These are phyloP conservation scores for Daphoenositta chrysoptera DNA, from an alignment of 2,113 vertebrate genomes.

Conservation along the genomic window DNA sequence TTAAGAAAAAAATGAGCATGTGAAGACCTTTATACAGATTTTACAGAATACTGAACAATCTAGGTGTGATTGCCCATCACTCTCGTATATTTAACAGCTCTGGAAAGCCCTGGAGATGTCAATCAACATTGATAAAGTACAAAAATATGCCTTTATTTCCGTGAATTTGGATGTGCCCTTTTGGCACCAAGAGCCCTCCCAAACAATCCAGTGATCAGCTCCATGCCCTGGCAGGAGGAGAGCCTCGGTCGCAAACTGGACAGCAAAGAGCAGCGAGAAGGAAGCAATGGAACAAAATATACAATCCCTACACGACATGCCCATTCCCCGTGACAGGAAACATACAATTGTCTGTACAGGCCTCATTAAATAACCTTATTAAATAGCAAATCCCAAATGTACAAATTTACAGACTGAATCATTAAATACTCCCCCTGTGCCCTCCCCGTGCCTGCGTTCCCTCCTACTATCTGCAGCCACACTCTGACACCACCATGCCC, in stretches of 20 bases:
- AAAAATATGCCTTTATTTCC: slow-evolving; percentile 31
- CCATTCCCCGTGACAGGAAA: slow-evolving; percentile 39
- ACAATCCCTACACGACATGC: slow-evolving; percentile 25
- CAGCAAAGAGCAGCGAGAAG: slow-evolving; percentile 21
- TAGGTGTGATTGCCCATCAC: not conserved
- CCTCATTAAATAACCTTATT: slow-evolving; percentile 81
- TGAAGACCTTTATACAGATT: not conserved
- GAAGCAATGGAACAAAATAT: slow-evolving; percentile 49
- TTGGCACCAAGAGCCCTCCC: not conserved
- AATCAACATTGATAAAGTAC: not conserved
- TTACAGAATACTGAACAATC: not conserved
- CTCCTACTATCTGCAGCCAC: slow-evolving; percentile 92
- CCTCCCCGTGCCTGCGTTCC: not conserved
- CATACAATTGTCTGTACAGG: slow-evolving; percentile 72
- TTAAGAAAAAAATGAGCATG: not conserved
- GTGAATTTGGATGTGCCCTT: not conserved
- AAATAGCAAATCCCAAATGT: slow-evolving; percentile 80
- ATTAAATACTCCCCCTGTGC: slow-evolving; percentile 68
- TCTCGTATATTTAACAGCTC: not conserved
- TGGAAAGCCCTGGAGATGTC: not conserved
- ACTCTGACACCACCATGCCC: slow-evolving; percentile 95
- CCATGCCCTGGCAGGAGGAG: not conserved
- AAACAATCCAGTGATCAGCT: not conserved
- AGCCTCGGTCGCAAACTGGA: not conserved
- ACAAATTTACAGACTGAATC: slow-evolving; percentile 79